These are phyloP conservation scores for Myocastor coypus DNA, from an alignment of 2,113 vertebrate species.

Conservation along the genomic window DNA sequence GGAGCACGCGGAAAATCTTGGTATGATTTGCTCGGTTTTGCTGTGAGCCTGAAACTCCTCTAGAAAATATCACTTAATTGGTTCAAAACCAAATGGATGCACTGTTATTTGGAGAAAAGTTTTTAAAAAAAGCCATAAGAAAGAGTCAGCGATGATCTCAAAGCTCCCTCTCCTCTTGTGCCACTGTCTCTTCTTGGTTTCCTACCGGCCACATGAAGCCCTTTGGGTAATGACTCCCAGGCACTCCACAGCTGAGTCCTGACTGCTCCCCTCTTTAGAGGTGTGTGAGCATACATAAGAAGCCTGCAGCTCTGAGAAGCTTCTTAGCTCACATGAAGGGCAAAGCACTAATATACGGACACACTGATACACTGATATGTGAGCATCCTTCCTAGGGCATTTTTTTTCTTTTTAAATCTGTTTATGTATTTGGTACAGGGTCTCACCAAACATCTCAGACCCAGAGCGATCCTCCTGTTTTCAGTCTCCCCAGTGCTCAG, in stretches of 20 bases:
- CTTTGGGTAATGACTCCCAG: background rate
- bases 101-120: constrained; percentile 9
- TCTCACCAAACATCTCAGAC: too few species aligned
- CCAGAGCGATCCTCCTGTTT: too few species aligned
- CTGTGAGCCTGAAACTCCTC: background rate
- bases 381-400: background rate
- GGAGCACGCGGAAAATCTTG: background rate
- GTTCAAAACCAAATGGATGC: background rate
- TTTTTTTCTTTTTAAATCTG: too few species aligned
- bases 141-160: background rate
- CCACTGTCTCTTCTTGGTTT: background rate
- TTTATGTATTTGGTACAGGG: too few species aligned
- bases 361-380: background rate
- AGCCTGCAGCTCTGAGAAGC: background rate
- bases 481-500: too few species aligned
- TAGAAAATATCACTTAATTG: background rate
- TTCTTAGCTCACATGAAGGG: background rate
- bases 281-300: background rate
- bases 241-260: background rate
- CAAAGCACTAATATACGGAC: background rate
- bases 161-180: background rate
- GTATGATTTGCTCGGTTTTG: background rate
- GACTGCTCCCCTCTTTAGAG: background rate
- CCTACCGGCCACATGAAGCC: background rate
- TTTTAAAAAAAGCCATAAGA: background rate